phyloP scores from a whole-genome alignment of 2,888 invertebrate genomes.

The Lapara coniferarum region DNA sequence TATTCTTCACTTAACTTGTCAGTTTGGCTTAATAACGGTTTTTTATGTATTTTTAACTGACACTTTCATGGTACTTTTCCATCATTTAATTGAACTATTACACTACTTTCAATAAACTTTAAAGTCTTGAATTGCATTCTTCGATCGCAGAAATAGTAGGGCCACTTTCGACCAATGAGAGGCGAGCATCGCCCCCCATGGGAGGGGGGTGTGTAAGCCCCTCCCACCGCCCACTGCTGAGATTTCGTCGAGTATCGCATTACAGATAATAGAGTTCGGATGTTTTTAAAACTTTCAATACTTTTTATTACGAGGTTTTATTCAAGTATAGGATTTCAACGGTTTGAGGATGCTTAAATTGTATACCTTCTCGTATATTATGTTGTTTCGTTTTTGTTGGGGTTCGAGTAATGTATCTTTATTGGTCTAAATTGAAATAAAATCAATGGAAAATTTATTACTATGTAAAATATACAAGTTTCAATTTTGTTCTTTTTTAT shows the following conservation, averaged over 20 bases:
- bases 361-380: neutral
- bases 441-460: neutral
- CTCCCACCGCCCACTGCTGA: constrained; percentile 68
- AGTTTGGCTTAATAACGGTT: neutral
- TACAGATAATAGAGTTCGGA: constrained; percentile 67
- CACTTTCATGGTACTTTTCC: neutral
- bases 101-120: constrained; percentile 41
- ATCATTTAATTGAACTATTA: constrained; percentile 60
- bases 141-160: constrained; percentile 56
- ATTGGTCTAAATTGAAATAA: neutral
- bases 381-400: neutral
- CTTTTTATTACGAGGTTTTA: constrained; percentile 57
- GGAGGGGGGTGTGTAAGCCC: constrained; percentile 51
- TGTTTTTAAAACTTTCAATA: constrained; percentile 50
- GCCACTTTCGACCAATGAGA: constrained; percentile 60
- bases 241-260: constrained; percentile 67
- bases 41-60: neutral
- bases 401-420: constrained; percentile 2
- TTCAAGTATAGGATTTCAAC: constrained; percentile 56
- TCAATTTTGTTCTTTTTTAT: too few relatives aligned
- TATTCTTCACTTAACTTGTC: too few relatives aligned
- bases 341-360: constrained; percentile 29
- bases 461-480: too few relatives aligned
- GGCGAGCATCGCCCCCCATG: constrained; percentile 45
- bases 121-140: constrained; percentile 68